These are phyloP conservation scores for Colostygia pectinataria DNA, from an alignment of 2,888 invertebrate species.

Conservation along the genomic window DNA sequence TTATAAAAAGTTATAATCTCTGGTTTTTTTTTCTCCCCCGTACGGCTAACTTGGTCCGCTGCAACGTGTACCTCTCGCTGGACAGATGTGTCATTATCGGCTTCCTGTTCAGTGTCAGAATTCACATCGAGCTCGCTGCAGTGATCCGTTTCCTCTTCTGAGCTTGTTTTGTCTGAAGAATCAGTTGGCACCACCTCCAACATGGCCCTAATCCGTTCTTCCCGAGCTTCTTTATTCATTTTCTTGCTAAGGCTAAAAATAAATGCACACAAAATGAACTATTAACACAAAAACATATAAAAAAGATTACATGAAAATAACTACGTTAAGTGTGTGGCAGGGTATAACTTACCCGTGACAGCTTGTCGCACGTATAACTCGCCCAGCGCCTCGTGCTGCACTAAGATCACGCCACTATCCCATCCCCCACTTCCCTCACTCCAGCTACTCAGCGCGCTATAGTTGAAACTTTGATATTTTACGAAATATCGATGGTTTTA, in stretches of 20 bases:
- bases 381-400: background rate
- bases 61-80: too few species aligned
- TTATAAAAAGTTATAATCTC: too few species aligned
- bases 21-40: too few species aligned
- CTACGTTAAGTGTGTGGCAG: constrained; percentile 1
- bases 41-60: too few species aligned
- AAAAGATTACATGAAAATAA: constrained; percentile 2
- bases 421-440: background rate
- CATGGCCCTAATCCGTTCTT: constrained; percentile 2
- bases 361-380: constrained; percentile 1
- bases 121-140: too few species aligned
- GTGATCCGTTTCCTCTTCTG: too few species aligned
- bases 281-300: constrained; percentile 4
- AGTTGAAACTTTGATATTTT: constrained; percentile 5
- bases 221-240: constrained; percentile 5
- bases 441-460: constrained; percentile 3
- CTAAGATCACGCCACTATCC: background rate
- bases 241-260: constrained; percentile 2
- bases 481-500: constrained; percentile 5
- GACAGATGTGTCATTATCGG: too few species aligned
- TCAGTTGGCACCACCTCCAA: background rate
- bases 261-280: constrained; percentile 3
- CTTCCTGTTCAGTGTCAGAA: too few species aligned
- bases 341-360: constrained; percentile 1
- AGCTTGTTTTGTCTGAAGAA: too few species aligned